Base-by-base conservation (phyloP, 2,888 invertebrate genomes). In the Drosophila ezoana region DNA sequence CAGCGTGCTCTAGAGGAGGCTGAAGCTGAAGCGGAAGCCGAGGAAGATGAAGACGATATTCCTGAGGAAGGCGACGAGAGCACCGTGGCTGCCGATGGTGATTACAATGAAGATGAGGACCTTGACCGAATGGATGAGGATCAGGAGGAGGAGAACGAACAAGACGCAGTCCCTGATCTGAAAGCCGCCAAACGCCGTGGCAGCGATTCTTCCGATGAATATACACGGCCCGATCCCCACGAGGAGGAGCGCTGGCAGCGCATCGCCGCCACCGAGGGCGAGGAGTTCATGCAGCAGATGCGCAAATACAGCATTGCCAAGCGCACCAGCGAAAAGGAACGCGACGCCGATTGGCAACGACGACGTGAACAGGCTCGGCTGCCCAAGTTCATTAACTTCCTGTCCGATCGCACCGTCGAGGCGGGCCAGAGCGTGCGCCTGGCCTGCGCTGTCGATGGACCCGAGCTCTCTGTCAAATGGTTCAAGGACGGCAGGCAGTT, bases 391-490 rank as follows among this genome's bases (percentile, higher is more conserved):
- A 89, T 92, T n/a, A 91, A 90, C 13, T 94, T 94, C 78, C 92
- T 97, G 43, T 95, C 95, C 0, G 96, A 97, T 87, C 94, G 96
- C 79, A 95, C 96, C 0, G 95, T 95, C 4, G 95, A 95, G 1
- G 94, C 95, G 87, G 95, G 96, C 0, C 95, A 96, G 10, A 93
- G 95, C 76, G 95, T 97, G 3, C 95, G 96, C 90, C 91, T 97
- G 52, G 96, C 96, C 0, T 97, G 97, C 89, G 96, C 95, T 59
- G 95, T 96, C 5, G 93, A 96, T 48, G 95, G 96, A 0, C 94
- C 95, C 0, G 95, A 96, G 61, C 94, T 96, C 6, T 93, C 93
- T 4, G 93, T 96, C 1, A 94, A 95, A 71, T 97, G 97, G 97
- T 94, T 94, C 64, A 96, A 95, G 90, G 95, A 97, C 89, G 94